Percentiles rank a stretch among this genome's conserved stretches.
phyloP scores from a whole-genome alignment of 1,140 invertebrate genomes.

The Drosophila lacertosa region DNA sequence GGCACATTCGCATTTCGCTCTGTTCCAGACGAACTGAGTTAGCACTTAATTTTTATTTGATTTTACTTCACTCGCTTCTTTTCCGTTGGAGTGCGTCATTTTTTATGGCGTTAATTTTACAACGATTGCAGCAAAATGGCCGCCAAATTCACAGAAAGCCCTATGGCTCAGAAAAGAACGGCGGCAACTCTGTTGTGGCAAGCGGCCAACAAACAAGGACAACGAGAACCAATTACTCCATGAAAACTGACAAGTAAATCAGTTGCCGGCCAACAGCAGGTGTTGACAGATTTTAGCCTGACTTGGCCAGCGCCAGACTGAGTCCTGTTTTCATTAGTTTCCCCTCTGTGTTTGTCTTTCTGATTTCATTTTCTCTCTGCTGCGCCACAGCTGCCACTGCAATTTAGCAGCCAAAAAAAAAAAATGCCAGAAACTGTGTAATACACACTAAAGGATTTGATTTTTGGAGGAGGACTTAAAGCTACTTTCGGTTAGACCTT shows the following conservation, averaged over 20 bases:
- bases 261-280: slow-evolving; percentile 32
- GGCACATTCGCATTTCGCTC: slow-evolving; percentile 33
- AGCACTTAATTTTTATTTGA: slow-evolving; percentile 82
- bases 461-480: no score
- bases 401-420: not conserved
- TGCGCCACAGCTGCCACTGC: not conserved
- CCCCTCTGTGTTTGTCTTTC: slow-evolving; percentile 3
- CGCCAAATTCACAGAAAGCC: slow-evolving; percentile 6
- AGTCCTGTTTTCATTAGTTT: slow-evolving; percentile 33
- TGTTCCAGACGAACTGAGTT: slow-evolving; percentile 73
- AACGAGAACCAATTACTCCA: slow-evolving; percentile 45
- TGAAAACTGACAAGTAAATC: slow-evolving; percentile 28
- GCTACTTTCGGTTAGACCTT: no score
- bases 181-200: slow-evolving; percentile 17
- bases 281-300: slow-evolving; percentile 49
- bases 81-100: slow-evolving; percentile 59
- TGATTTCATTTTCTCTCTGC: slow-evolving; percentile 14
- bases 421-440: no score
- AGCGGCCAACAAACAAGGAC: slow-evolving; percentile 19
- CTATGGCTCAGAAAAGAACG: slow-evolving; percentile 24
- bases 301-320: slow-evolving; percentile 12
- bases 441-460: no score
- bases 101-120: slow-evolving; percentile 78
- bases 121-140: slow-evolving; percentile 59
- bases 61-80: slow-evolving; percentile 55